Base-by-base conservation (phyloP, 2,888 invertebrate genomes). In the Plebejus argus region DNA sequence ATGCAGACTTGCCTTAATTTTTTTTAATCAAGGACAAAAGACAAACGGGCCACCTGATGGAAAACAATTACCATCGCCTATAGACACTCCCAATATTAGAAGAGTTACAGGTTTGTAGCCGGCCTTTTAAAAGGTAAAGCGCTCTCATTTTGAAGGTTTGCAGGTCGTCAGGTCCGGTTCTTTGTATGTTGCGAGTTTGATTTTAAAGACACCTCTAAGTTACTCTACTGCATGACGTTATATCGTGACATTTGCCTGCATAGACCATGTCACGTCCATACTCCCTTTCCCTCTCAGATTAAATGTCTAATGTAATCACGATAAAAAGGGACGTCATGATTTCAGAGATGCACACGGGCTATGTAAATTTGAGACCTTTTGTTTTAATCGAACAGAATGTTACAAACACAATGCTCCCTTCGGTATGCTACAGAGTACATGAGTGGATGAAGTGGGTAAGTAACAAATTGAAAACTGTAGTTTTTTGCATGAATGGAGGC, bases 281-380 rank as follows among this genome's bases (percentile, higher is more conserved):
- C 83, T 83, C 84, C 86, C 83, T 81, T 84, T 89, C 85, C 80
- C 86, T 83, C 84, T 82, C 81, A 81, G 79, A 81, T 81, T 79
- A 77, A 77, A 80, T 80, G 78, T 78, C 78, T 70, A 77, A 79
- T 79, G 81, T 79, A 82, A 82, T 81, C 82, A 81, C 76, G 86
- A 82, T 85, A 83, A 86, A 90, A 87, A 87, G 88, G 85, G 88
- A 91, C 82, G 85, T 83, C 84, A 84, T 81, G 85, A 86, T 83
- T 84, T 84, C 84, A 81, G 83, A 79, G 83, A 86, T 85, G 85
- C 84, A 83, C 87, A 86, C 86, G 87, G 86, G 89, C 86, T 89
- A 90, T 91, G 90, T 89, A 90, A 90, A 90, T 90, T 86, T 85
- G 83, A 86, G 86, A 88, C 86, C 87, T 90, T 90, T 90, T 90